Conservation (phyloP, 2,797 vertebrate genomes). For the Paratrypauchen microcephalus region DNA sequence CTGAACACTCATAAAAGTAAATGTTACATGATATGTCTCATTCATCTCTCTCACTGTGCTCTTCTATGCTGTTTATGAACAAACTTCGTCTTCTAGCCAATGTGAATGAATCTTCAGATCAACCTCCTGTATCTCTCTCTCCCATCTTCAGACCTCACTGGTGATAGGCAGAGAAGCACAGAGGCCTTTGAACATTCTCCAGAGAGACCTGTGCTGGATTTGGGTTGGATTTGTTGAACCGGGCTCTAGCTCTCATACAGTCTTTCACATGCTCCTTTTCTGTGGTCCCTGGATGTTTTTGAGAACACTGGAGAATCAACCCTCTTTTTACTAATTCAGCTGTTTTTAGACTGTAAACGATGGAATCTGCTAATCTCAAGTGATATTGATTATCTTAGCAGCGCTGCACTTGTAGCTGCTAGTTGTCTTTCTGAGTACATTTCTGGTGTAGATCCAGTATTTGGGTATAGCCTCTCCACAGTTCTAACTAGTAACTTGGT, state of each 20-base stretch:
- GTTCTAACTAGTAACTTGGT: too few relatives aligned
- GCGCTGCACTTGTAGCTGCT: not conserved
- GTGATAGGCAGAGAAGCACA: not conserved
- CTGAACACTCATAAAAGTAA: too few relatives aligned
- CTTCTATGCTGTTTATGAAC: not conserved
- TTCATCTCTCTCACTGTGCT: too few relatives aligned
- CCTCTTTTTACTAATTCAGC: not conserved
- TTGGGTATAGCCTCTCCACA: not conserved
- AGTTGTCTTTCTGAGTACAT: not conserved
- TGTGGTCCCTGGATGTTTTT: not conserved
- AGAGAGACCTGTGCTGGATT: constrained; percentile 2
- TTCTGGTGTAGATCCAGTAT: not conserved
- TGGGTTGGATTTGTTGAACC: not conserved
- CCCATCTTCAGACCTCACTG: constrained; percentile 1
- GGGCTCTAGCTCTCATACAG: not conserved
- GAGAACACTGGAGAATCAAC: not conserved
- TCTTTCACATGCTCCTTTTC: not conserved
- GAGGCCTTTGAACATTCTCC: not conserved
- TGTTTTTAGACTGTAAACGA: not conserved
- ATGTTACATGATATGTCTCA: too few relatives aligned
- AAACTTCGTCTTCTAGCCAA: not conserved
- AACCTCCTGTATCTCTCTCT: not conserved
- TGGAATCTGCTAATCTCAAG: not conserved
- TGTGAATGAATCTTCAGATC: not conserved
- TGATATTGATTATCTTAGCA: not conserved